Base-by-base conservation (phyloP, 2,797 vertebrate genomes). In the Phrynocephalus forsythii region DNA sequence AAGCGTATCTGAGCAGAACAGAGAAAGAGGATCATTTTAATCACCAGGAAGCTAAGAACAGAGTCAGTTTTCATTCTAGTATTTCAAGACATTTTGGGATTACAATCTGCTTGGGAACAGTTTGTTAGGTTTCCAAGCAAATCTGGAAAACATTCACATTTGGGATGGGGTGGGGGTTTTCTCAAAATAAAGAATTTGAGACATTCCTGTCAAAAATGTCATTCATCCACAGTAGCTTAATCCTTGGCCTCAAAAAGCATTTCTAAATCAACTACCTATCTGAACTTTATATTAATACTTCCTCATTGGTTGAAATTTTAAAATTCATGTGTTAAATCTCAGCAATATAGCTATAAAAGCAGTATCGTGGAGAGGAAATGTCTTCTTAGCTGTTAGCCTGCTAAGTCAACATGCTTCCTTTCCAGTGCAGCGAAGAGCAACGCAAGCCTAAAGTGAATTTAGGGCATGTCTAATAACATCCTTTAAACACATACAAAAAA, bases 11-110 rank as follows among this genome's bases (percentile, higher is more conserved):
- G 28, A 86, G 56, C 2, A 30, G 90, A 89, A 24, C 33, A 86
- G 82, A 56, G 7, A 88, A 93, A 66, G 50, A 86, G 52, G 76
- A 83, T 91, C 86, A 89, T 78, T 84, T 90, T 90, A 84, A 67
- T 48, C 52, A 79, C 87, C 79, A 77, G 28, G 33, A 92, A 82
- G 33, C 85, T 92, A 88, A 88, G 76, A 73, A 88, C 92, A 56
- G 75, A 90, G 72, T 90, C 20, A 69, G 77, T 76, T 93, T 88
- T 69, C 84, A 76, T 16, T 44, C 76, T 73, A 90, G 85, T 67
- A 72, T 7, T 77, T 91, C 24, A 68, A 16, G 15, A 60, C 50
- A 1, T 16, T 60, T 91, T 86, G 77, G 18, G 85, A 67, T 88
- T 88, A 77, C 44, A 68, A 84, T 93, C 93, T 85, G 63, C 75